These are phyloP conservation scores for Andrena fulva DNA, from an alignment of 2,888 invertebrate genomes.

Conservation along the genomic window DNA sequence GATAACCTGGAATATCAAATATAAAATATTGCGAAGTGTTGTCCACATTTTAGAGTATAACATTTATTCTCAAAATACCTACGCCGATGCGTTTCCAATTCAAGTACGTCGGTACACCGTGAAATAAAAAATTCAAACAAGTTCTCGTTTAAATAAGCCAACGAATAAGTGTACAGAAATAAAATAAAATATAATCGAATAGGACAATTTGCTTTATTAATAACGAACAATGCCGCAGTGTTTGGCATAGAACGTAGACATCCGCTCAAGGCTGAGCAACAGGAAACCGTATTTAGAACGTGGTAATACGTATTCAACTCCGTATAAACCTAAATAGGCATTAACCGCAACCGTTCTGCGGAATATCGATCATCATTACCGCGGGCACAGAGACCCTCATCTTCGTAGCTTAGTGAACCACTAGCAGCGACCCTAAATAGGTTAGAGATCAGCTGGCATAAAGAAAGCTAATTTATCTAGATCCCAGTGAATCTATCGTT, in stretches of 20 bases:
- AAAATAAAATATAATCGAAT: too few relatives aligned
- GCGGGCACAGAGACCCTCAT: constrained; percentile 29
- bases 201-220: too few relatives aligned
- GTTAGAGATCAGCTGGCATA: constrained; percentile 45
- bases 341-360: constrained; percentile 55
- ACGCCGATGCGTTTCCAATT: too few relatives aligned
- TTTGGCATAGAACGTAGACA: background rate
- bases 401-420: constrained; percentile 42
- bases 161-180: too few relatives aligned
- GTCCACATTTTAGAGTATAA: too few relatives aligned
- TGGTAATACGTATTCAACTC: constrained; percentile 35
- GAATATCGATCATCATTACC: constrained; percentile 64
- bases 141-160: too few relatives aligned
- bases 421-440: constrained; percentile 31
- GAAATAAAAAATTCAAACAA: too few relatives aligned
- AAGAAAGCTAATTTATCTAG: constrained; percentile 53
- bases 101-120: too few relatives aligned
- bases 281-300: constrained; percentile 17
- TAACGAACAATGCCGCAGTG: too few relatives aligned
- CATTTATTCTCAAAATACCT: too few relatives aligned
- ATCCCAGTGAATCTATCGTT: constrained; percentile 28
- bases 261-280: constrained; percentile 10
- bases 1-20: too few relatives aligned
- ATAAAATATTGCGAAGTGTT: too few relatives aligned
- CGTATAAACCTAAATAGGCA: constrained; percentile 39